phyloP scores from a whole-genome alignment of 23 tunicate species.

The Styela plicata region DNA sequence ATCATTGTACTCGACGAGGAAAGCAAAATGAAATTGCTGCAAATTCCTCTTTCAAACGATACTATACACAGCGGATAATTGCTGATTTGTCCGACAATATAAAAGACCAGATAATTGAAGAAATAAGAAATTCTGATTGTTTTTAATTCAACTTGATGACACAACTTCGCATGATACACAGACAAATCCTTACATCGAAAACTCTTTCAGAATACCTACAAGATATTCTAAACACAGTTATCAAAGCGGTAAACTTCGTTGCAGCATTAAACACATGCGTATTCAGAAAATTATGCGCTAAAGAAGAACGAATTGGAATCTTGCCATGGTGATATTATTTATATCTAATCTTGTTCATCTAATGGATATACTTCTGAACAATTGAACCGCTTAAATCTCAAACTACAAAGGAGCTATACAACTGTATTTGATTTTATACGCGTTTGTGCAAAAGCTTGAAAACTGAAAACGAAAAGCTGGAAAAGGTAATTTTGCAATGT shows the following conservation, averaged over 20 bases:
- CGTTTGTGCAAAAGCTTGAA: conserved; percentile 53
- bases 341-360: conserved; percentile 37
- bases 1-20: conserved; percentile 25
- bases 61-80: conserved; percentile 28
- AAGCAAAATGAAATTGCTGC: conserved; percentile 5
- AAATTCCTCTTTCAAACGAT: conserved; percentile 37
- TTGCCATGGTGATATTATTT: conserved; percentile 35
- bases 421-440: conserved; percentile 44
- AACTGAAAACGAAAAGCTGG: conserved; percentile 32
- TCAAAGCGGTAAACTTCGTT: conserved; percentile 59
- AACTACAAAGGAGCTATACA: conserved; percentile 38
- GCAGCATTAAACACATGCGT: conserved; percentile 43
- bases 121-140: conserved; percentile 24
- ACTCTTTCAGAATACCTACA: conserved; percentile 48
- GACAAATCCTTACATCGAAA: conserved; percentile 56
- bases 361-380: conserved; percentile 70
- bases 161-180: conserved; percentile 58
- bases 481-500: conserved; percentile 32
- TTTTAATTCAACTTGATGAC: conserved; percentile 22
- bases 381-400: conserved; percentile 45
- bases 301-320: conserved; percentile 29
- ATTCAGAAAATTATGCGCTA: conserved; percentile 44
- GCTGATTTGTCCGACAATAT: conserved; percentile 24
- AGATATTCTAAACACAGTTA: conserved; percentile 47
- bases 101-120: conserved; percentile 22